A percentile compares a stretch with the other conserved stretches of the same genome.
Evolutionary conservation across 2,797 vertebrate genomes (phyloP).

Genomic region (Cheirogaleus major): DNA sequence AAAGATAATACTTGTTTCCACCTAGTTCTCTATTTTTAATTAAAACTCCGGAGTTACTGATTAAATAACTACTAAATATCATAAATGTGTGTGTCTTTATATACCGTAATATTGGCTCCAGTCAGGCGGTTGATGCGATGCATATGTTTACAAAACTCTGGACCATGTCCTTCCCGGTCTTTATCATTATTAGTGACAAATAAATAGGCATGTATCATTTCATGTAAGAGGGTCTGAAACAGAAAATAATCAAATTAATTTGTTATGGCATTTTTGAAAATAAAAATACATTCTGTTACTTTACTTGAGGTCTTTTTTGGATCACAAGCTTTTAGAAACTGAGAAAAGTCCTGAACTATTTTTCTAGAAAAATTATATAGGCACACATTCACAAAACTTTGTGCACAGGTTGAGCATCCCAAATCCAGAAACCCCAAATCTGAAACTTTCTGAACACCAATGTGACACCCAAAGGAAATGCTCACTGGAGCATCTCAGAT

Average conservation of each 20-base stretch:
- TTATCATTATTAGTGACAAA: slow-evolving; percentile 97
- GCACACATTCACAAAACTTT: neutral
- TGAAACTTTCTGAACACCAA: neutral
- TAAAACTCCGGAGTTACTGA: neutral
- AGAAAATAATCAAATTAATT: neutral
- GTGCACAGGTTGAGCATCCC: neutral
- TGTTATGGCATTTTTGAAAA: neutral
- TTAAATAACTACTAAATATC: neutral
- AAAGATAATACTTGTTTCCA: neutral
- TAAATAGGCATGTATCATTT: slow-evolving; percentile 98
- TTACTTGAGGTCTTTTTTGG: neutral
- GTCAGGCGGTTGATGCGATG: slow-evolving; percentile 92
- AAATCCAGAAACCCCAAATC: neutral
- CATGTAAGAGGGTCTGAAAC: slow-evolving; percentile 95
- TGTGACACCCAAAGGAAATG: neutral
- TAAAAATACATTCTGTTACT: slow-evolving; percentile 10
- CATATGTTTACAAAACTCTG: slow-evolving; percentile 98
- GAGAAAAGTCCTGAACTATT: neutral
- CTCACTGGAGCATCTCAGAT: neutral
- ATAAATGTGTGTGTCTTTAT: neutral
- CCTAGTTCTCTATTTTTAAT: neutral
- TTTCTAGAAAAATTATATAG: neutral
- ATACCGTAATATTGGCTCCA: slow-evolving; percentile 94
- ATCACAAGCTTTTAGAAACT: slow-evolving; percentile 7
- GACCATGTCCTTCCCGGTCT: slow-evolving; percentile 95